A percentile compares a stretch with the other conserved stretches of the same genome.
Conservation (phyloP, 2,888 invertebrate species). For the Sylvicola cinctus region DNA sequence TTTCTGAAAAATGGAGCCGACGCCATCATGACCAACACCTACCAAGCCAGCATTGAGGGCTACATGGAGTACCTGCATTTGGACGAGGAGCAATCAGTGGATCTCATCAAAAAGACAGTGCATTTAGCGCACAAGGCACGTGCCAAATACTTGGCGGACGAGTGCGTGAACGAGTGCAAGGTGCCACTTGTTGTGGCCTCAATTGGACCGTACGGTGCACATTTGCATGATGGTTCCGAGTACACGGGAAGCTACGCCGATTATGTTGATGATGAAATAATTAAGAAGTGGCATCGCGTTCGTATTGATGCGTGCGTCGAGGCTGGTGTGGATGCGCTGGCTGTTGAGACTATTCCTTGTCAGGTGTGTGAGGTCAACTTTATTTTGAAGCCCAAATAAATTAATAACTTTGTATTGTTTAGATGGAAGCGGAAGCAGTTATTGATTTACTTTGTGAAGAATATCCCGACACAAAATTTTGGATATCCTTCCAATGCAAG, state of each 20-base stretch:
- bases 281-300: slow-evolving; percentile 70
- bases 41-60: slow-evolving; percentile 66
- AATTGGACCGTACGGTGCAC: slow-evolving; percentile 84
- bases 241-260: slow-evolving; percentile 71
- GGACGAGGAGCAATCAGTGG: slow-evolving; percentile 40
- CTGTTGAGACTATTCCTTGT: slow-evolving; percentile 84
- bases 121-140: slow-evolving; percentile 52
- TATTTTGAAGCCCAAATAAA: neutral
- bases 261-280: slow-evolving; percentile 38
- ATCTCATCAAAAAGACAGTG: slow-evolving; percentile 54
- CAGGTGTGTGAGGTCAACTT: slow-evolving; percentile 22
- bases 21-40: slow-evolving; percentile 71
- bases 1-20: slow-evolving; percentile 72
- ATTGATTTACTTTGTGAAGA: slow-evolving; percentile 52
- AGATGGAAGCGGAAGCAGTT: slow-evolving; percentile 60
- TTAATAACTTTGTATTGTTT: slow-evolving; percentile 2
- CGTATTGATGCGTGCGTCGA: slow-evolving; percentile 59
- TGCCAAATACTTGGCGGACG: slow-evolving; percentile 30
- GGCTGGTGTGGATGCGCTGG: slow-evolving; percentile 66
- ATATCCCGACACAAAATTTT: slow-evolving; percentile 59
- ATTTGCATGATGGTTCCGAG: slow-evolving; percentile 77
- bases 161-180: slow-evolving; percentile 10
- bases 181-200: slow-evolving; percentile 61
- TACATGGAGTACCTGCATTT: slow-evolving; percentile 54
- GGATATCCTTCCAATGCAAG: slow-evolving; percentile 76